Evolutionary conservation across 2,888 invertebrate species (phyloP).

Genomic region (Crocallis elinguaria): DNA sequence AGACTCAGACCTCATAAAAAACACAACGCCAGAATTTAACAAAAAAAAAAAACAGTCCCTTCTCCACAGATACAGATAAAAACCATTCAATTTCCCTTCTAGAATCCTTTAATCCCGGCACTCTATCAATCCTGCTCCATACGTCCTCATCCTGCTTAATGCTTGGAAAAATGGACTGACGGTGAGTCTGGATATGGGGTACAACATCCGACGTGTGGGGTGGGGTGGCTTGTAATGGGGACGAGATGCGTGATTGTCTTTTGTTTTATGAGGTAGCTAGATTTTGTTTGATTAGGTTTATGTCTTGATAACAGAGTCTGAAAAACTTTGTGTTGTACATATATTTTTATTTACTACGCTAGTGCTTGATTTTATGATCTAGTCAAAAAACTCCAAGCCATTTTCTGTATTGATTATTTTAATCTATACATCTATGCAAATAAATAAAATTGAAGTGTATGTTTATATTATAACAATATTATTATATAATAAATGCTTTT

Average conservation of each 20-base stretch:
- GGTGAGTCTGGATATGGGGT: constrained; percentile 19
- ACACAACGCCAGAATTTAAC: neutral
- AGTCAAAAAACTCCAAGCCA: too few relatives aligned
- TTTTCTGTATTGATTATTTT: too few relatives aligned
- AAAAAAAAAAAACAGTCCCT: constrained; percentile 19
- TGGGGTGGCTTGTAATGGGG: constrained; percentile 1
- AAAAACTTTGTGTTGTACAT: too few relatives aligned
- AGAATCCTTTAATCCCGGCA: constrained; percentile 44
- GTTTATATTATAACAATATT: too few relatives aligned
- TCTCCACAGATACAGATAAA: constrained; percentile 38
- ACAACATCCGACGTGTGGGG: neutral
- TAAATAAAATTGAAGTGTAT: too few relatives aligned
- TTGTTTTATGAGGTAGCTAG: constrained; percentile 9
- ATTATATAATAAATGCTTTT: too few relatives aligned
- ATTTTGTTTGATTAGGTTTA: too few relatives aligned
- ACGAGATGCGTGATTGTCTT: constrained; percentile 1
- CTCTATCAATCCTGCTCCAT: constrained; percentile 44
- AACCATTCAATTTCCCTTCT: constrained; percentile 45
- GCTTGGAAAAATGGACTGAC: constrained; percentile 38
- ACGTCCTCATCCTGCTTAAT: constrained; percentile 32
- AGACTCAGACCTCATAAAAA: neutral
- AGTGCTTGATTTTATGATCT: too few relatives aligned
- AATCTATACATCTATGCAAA: too few relatives aligned
- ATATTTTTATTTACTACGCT: too few relatives aligned
- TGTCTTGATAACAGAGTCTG: too few relatives aligned